phyloP scores from a whole-genome alignment of 2,888 invertebrate genomes.

The Luperina testacea region DNA sequence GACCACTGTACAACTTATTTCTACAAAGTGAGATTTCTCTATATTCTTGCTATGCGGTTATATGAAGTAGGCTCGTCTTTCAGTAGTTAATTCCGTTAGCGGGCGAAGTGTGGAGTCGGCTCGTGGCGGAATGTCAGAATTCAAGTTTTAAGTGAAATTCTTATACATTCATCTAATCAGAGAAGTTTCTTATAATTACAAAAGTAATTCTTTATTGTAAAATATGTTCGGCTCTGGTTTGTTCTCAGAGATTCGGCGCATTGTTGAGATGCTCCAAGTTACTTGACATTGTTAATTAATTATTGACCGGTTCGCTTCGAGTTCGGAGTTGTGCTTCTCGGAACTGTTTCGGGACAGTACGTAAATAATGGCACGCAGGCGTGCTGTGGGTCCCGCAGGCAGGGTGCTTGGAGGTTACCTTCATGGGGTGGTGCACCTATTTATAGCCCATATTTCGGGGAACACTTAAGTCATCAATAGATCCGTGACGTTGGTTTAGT shows the following conservation, averaged over 20 bases:
- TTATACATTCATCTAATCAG: conserved; percentile 33
- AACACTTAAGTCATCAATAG: not conserved
- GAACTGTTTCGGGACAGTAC: not conserved
- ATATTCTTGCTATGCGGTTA: not conserved
- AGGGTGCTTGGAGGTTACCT: not conserved
- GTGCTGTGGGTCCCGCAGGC: not conserved
- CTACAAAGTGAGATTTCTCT: conserved; percentile 2
- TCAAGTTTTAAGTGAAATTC: conserved; percentile 49
- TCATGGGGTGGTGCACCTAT: not conserved
- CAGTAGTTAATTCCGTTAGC: conserved; percentile 26
- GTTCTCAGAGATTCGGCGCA: conserved; percentile 1
- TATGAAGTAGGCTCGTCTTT: conserved; percentile 11
- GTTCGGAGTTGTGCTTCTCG: not conserved
- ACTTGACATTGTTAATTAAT: conserved; percentile 34
- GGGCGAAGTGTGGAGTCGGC: conserved; percentile 15
- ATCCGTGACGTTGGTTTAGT: not conserved
- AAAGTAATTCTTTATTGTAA: conserved; percentile 35
- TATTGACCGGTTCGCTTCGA: not conserved
- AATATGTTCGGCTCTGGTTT: conserved; percentile 29
- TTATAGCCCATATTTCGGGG: not conserved
- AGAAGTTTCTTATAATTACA: conserved; percentile 30
- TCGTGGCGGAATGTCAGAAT: conserved; percentile 1
- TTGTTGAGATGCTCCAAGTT: conserved; percentile 8
- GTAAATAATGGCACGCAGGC: not conserved
- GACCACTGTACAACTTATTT: too few species aligned